Evolutionary conservation across 2,113 vertebrate genomes (phyloP).

Genomic region (Ciconia stormi): DNA sequence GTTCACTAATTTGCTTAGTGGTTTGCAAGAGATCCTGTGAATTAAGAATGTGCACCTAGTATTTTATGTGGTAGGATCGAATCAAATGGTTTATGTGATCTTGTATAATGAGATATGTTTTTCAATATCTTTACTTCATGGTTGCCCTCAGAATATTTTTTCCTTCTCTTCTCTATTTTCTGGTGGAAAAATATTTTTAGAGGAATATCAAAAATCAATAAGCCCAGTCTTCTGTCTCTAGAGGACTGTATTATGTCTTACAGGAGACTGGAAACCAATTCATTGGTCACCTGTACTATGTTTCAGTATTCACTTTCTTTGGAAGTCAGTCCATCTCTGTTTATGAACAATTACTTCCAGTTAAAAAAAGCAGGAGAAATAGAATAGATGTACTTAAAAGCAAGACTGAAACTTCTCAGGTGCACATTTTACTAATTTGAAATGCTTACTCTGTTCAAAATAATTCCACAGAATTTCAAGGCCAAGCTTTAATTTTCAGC

Average conservation of each 20-base stretch:
- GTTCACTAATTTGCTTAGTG: neutral
- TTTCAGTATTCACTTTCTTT: neutral
- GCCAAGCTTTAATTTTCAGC: neutral
- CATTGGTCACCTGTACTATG: neutral
- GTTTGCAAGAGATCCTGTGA: neutral
- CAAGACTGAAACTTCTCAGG: neutral
- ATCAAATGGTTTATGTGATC: neutral
- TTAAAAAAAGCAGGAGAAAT: neutral
- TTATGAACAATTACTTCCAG: neutral
- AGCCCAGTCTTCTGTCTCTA: neutral
- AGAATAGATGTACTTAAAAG: neutral
- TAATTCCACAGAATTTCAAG: neutral
- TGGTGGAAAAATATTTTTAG: neutral
- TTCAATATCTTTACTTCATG: neutral
- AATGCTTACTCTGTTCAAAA: neutral
- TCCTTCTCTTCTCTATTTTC: neutral
- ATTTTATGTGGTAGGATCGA: neutral
- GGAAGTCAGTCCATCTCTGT: neutral
- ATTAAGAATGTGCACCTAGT: neutral
- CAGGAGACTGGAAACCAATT: neutral
- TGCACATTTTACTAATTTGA: neutral
- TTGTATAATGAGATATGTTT: neutral
- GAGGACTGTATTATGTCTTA: neutral
- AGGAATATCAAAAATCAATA: neutral
- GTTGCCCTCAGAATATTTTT: neutral